These are phyloP conservation scores for Malurus elegans DNA, from an alignment of 2,113 vertebrate genomes.

Conservation along the genomic window DNA sequence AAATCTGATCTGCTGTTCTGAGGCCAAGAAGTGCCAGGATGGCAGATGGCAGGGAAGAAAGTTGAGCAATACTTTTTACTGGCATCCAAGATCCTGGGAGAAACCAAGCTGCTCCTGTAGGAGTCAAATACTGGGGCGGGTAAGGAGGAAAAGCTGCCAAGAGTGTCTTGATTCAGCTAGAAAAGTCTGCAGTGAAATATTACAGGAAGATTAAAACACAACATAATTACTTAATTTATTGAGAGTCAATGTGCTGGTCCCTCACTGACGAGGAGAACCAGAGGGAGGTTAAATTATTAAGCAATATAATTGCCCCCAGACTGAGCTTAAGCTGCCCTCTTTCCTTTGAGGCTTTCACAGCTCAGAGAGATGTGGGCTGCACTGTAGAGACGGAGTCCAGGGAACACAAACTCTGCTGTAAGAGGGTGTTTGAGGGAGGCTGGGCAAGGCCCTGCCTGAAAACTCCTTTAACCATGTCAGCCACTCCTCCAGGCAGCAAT, in stretches of 20 bases:
- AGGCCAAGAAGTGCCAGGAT: background rate
- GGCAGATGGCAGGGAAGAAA: background rate
- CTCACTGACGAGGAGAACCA: background rate
- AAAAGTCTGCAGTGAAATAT: background rate
- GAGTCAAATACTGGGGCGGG: background rate
- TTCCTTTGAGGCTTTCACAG: background rate
- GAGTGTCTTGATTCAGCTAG: background rate
- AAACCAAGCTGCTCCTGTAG: background rate
- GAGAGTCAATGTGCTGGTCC: background rate
- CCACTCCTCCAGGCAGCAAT: background rate
- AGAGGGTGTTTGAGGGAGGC: background rate
- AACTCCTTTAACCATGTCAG: background rate
- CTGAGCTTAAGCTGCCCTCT: background rate
- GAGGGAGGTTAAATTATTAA: background rate
- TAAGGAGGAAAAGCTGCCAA: background rate
- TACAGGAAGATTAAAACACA: background rate
- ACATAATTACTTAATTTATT: conserved; percentile 11
- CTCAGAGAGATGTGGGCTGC: background rate
- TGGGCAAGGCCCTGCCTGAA: background rate
- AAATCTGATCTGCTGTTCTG: background rate
- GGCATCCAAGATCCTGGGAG: background rate
- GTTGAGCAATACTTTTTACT: background rate
- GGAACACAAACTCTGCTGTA: background rate
- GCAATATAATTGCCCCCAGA: background rate
- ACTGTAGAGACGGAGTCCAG: background rate